phyloP scores from a whole-genome alignment of 2,888 invertebrate species.

The Lydus trimaculatus region DNA sequence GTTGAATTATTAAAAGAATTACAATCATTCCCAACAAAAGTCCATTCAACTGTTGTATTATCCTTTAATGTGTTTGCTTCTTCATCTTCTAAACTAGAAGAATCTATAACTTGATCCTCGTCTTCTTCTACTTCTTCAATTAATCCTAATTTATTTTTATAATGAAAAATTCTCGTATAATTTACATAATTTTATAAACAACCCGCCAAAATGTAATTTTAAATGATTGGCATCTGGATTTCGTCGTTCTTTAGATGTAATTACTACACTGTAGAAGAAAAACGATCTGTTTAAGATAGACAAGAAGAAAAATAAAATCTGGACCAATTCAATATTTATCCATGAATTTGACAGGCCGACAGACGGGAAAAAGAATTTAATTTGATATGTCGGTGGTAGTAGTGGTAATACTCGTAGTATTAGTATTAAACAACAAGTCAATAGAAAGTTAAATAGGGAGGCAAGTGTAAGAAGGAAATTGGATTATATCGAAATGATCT shows the following conservation, averaged over 20 bases:
- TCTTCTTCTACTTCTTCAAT: constrained; percentile 49
- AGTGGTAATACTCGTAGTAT: not conserved
- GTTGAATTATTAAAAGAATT: constrained; percentile 58
- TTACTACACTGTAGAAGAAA: not conserved
- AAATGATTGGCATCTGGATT: not conserved
- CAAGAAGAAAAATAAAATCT: not conserved
- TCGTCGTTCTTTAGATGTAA: not conserved
- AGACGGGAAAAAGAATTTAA: not conserved
- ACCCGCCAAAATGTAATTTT: constrained; percentile 19
- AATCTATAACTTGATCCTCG: constrained; percentile 56
- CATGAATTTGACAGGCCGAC: not conserved
- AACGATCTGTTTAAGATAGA: not conserved
- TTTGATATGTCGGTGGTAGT: not conserved
- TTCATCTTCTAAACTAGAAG: constrained; percentile 66
- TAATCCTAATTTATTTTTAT: constrained; percentile 19
- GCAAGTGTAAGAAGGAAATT: not conserved
- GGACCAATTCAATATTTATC: not conserved
- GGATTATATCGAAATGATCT: constrained; percentile 5
- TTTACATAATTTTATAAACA: constrained; percentile 5
- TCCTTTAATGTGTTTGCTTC: constrained; percentile 67
- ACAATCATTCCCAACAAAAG: constrained; percentile 43
- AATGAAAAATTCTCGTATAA: not conserved
- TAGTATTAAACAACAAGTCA: not conserved
- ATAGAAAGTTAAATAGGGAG: not conserved
- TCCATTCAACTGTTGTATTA: constrained; percentile 58